Percentiles rank a stretch among this genome's conserved stretches.
These are phyloP conservation scores for Chascanopsetta lugubris DNA, from an alignment of 2,113 vertebrate genomes.

Conservation along the genomic window DNA sequence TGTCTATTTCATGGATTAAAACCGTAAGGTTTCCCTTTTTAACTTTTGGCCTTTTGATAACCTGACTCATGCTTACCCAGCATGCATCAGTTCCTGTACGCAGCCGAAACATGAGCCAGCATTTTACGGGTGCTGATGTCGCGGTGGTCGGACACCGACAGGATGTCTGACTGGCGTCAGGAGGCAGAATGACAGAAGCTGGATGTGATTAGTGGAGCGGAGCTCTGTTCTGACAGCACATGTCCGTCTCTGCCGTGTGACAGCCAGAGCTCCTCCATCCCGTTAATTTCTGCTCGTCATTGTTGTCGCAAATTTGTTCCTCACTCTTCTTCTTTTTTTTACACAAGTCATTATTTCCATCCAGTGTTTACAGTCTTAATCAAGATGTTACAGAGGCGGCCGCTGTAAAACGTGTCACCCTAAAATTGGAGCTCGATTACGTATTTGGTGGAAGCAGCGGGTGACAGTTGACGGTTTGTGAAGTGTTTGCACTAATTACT, in stretches of 20 bases:
- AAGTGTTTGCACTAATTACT: slow-evolving; percentile 38
- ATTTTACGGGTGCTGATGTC: slow-evolving; percentile 22
- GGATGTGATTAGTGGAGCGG: slow-evolving; percentile 35
- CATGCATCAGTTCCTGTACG: slow-evolving; percentile 7
- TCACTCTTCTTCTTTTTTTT: slow-evolving; percentile 16
- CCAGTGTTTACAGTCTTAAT: slow-evolving; percentile 33
- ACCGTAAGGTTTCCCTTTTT: not conserved
- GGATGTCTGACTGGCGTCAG: slow-evolving; percentile 11
- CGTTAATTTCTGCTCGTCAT: not conserved
- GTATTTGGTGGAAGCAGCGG: slow-evolving; percentile 33
- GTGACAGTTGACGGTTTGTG: slow-evolving; percentile 24
- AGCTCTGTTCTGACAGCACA: slow-evolving; percentile 19
- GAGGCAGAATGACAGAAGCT: slow-evolving; percentile 28
- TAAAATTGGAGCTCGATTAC: slow-evolving; percentile 41
- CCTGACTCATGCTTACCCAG: slow-evolving; percentile 5
- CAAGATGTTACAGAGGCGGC: slow-evolving; percentile 20
- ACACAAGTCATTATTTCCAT: slow-evolving; percentile 3
- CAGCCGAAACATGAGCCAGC: slow-evolving; percentile 13
- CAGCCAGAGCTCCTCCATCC: slow-evolving; percentile 8
- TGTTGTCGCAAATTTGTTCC: slow-evolving; percentile 10
- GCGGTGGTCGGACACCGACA: slow-evolving; percentile 26
- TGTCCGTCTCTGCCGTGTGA: slow-evolving; percentile 32
- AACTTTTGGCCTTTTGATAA: not conserved
- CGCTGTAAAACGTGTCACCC: slow-evolving; percentile 30
- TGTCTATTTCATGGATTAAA: not conserved